Conservation (phyloP, 2,797 vertebrate genomes). For the Microchirus variegatus region DNA sequence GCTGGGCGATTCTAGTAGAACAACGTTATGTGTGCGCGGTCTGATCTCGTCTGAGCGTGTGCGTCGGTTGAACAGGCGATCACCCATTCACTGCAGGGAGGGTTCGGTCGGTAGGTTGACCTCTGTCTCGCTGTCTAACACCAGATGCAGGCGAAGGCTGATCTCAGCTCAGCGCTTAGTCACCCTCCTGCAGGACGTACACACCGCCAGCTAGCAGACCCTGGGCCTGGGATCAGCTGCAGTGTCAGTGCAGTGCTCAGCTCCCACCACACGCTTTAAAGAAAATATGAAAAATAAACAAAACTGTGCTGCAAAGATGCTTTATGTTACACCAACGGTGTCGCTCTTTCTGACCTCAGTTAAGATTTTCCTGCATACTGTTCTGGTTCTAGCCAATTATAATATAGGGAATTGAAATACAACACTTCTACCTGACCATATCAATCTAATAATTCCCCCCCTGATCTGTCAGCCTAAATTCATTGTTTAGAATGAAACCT, state of each 20-base stretch:
- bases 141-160: slow-evolving; percentile 82
- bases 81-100: slow-evolving; percentile 72
- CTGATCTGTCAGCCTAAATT: slow-evolving; percentile 37
- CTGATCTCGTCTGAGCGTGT: slow-evolving; percentile 81
- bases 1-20: slow-evolving; percentile 75
- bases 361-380: slow-evolving; percentile 34
- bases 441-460: slow-evolving; percentile 26
- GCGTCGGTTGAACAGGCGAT: slow-evolving; percentile 77
- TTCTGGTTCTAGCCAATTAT: slow-evolving; percentile 67
- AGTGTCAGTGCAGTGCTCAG: slow-evolving; percentile 82
- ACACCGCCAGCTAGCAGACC: slow-evolving; percentile 85
- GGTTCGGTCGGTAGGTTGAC: slow-evolving; percentile 80
- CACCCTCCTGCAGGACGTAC: slow-evolving; percentile 84
- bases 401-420: slow-evolving; percentile 48
- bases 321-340: slow-evolving; percentile 72
- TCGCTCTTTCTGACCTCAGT: slow-evolving; percentile 64
- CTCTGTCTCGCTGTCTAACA: slow-evolving; percentile 83
- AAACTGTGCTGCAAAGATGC: slow-evolving; percentile 79
- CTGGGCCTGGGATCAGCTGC: slow-evolving; percentile 82
- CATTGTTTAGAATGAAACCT: slow-evolving; percentile 30
- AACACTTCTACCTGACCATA: slow-evolving; percentile 37
- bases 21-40: slow-evolving; percentile 80
- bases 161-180: slow-evolving; percentile 85
- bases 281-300: slow-evolving; percentile 86
- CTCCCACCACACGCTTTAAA: slow-evolving; percentile 86